Evolutionary conservation across 92 coral and sea anemone species (phyloP).

Genomic region (Montipora capitata): DNA sequence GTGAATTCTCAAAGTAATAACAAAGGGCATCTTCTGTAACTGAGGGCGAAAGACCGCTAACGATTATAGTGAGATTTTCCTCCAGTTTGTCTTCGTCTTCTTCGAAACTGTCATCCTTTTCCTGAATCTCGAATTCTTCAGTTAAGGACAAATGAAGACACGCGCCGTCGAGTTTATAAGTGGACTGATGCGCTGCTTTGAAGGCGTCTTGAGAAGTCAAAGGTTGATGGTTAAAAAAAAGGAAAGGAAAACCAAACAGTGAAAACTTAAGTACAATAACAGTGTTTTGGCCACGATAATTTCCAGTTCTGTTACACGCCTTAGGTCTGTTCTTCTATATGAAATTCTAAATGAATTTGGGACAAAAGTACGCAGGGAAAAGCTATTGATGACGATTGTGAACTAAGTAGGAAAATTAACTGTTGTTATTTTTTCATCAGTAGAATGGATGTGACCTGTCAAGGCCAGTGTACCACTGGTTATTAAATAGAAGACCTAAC

Average conservation of each 20-base stretch:
- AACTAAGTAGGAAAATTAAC: too few species aligned
- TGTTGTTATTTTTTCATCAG: too few species aligned
- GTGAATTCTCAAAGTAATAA: slow-evolving; percentile 71
- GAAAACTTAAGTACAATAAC: too few species aligned
- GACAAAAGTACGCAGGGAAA: too few species aligned
- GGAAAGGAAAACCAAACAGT: not conserved
- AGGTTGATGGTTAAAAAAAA: too few species aligned
- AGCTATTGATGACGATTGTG: too few species aligned
- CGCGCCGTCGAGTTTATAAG: slow-evolving; percentile 37
- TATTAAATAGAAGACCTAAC: too few species aligned
- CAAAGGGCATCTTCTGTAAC: slow-evolving; percentile 67
- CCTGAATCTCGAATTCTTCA: not conserved
- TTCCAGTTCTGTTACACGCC: not conserved
- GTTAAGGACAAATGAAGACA: slow-evolving; percentile 26
- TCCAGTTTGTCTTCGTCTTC: not conserved
- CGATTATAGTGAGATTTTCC: slow-evolving; percentile 8
- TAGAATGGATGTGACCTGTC: too few species aligned
- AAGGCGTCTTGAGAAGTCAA: slow-evolving; percentile 46
- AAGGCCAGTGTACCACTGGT: too few species aligned
- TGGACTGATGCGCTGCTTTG: slow-evolving; percentile 23
- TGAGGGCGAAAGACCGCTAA: slow-evolving; percentile 67
- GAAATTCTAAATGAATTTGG: too few species aligned
- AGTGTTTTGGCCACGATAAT: too few species aligned
- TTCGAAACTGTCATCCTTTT: not conserved
- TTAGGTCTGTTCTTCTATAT: too few species aligned